Percentiles rank a stretch among this genome's conserved stretches.
These are phyloP conservation scores for Phlogophora meticulosa DNA, from an alignment of 2,888 invertebrate species.

Conservation along the genomic window DNA sequence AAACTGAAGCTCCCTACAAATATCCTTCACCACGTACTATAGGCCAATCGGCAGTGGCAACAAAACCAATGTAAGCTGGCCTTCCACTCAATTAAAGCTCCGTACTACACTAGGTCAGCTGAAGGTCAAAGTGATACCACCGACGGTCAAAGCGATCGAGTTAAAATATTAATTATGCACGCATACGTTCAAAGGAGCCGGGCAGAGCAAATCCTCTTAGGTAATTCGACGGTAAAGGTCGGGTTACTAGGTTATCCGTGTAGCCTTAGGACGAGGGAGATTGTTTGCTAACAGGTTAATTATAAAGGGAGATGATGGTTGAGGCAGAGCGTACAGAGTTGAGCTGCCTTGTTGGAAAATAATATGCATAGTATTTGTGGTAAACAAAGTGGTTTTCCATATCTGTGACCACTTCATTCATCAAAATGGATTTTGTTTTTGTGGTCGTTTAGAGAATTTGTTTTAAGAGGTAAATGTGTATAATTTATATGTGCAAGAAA, in stretches of 20 bases:
- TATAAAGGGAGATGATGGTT: slow-evolving; percentile 25
- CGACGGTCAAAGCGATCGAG: slow-evolving; percentile 24
- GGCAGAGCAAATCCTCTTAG: slow-evolving; percentile 44
- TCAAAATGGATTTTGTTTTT: too few relatives aligned
- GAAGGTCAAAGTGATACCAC: slow-evolving; percentile 1
- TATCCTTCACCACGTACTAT: not conserved
- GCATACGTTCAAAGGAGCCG: slow-evolving; percentile 43
- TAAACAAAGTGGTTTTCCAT: too few relatives aligned
- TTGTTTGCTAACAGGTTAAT: slow-evolving; percentile 39
- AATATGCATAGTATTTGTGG: too few relatives aligned
- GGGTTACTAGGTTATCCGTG: slow-evolving; percentile 44
- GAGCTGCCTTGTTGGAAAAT: not conserved
- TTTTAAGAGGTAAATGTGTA: too few relatives aligned
- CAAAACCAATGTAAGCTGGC: too few relatives aligned
- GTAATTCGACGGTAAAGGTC: slow-evolving; percentile 45
- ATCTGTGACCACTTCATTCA: too few relatives aligned
- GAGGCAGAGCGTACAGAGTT: not conserved
- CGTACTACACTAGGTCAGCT: too few relatives aligned
- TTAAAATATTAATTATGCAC: slow-evolving; percentile 45
- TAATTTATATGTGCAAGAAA: too few relatives aligned
- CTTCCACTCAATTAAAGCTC: too few relatives aligned
- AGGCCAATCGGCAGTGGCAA: too few relatives aligned
- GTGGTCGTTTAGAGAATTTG: too few relatives aligned
- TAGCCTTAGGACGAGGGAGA: slow-evolving; percentile 13
- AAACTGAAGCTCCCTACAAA: not conserved